Base-by-base conservation (phyloP, 1,140 invertebrate genomes). In the Cecropterus lyciades region DNA sequence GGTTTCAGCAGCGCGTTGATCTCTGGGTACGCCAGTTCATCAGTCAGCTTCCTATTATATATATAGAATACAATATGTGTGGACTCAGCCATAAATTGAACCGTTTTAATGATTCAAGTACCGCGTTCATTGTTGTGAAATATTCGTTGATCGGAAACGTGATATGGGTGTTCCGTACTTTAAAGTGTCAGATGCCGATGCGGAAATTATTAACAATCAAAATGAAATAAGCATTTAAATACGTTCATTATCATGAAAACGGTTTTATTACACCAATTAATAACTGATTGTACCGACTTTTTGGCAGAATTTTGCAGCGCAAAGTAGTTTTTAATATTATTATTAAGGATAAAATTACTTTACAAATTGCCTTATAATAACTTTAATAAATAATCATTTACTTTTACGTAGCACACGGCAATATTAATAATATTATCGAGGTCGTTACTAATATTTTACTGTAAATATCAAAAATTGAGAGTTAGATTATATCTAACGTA, bases 211-310 rank as follows among this genome's bases (percentile, higher is more conserved):
- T 59, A 60, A 60, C 56, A 60, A 60, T 60, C 56, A 60, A 60
- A 60, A 60, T 60, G 56, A 48, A 60, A 60, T 60, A 60, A 60
- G 56, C 57, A 60, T 60, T 60, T 60, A 48, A 60, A 60, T 60
- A 60, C 57, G 57, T 60, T 60, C 57, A 60, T 60, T 60, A 60
- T 60, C 57, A 60, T 43, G 45, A 15, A 30, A 60, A 48, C 40
- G 57, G 43, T 60, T 60, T 60, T 48, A 60, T 60, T 60, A 60
- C 57, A 48, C 57, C 57, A 60, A 60, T 60, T 60, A 60, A 60
- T 60, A 48, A 60, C 57, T 48, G 45, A 60, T 60, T 60, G 57
- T 60, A 45, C 24, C 43, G 37, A 60, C 46, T 24, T 60, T 60
- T 60, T 60, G 57, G 57, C 57, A 60, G 43, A 48, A 60, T 30